A percentile compares a stretch with the other conserved stretches of the same genome.
Conservation (phyloP, 2,888 invertebrate species). For the Pristionchus japonicus region DNA sequence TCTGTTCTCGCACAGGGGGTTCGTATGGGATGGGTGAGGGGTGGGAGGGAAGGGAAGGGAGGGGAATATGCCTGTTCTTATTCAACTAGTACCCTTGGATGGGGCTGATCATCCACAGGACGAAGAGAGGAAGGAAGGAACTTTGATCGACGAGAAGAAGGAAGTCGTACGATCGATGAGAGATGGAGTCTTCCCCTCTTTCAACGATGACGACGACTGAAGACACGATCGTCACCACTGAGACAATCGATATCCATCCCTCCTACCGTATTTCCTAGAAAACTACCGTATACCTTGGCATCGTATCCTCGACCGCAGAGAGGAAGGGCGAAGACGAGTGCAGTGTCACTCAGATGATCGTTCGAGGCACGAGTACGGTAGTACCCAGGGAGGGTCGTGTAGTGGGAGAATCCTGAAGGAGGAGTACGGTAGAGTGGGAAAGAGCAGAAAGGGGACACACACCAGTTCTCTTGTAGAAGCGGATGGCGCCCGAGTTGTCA, state of each 20-base stretch:
- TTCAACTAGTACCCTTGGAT: neutral
- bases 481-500: neutral
- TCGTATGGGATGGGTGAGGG: neutral
- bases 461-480: conserved; percentile 21
- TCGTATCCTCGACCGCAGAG: neutral
- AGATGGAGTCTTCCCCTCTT: neutral
- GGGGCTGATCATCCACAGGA: neutral
- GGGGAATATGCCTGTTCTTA: neutral
- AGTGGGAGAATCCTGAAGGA: conserved; percentile 21
- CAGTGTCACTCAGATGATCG: neutral
- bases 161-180: neutral
- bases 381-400: neutral
- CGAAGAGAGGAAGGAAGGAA: neutral
- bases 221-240: neutral
- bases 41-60: neutral
- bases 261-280: neutral
- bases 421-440: neutral
- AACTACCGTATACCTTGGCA: neutral
- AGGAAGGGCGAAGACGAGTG: conserved; percentile 7
- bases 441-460: neutral
- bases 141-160: conserved; percentile 5
- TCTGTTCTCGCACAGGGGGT: neutral
- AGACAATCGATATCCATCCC: neutral
- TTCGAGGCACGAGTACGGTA: neutral
- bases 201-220: neutral